Evolutionary conservation across 2,797 vertebrate genomes (phyloP), one percentile per base, ranked within the genome.

Genomic region (Myoxocephalus aenaeus): DNA sequence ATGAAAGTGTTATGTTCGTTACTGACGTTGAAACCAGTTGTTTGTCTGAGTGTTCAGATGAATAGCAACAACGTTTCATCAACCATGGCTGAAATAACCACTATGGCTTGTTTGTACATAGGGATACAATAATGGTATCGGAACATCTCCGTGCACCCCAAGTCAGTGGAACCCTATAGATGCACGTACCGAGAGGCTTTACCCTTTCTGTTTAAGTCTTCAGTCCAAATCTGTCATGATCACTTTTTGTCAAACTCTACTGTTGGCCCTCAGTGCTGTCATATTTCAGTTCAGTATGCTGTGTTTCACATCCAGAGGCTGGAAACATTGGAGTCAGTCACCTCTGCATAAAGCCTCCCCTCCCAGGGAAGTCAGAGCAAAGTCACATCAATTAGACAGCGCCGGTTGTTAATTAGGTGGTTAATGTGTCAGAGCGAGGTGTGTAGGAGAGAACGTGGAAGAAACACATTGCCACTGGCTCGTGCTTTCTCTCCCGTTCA

Each of bases 371-470:
- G 46, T 70, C 50, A 29, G 29, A 73, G 65, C 65, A 53, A 59
- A 79, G 80, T 86, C 84, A 88, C 74, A 79, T 85, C 74, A 79
- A 78, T 86, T 73, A 83, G 76, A 82, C 80, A 66, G 63, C 59
- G 29, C 36, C 17, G 59, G 40, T 34, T 46, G 70, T 69, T 87
- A 82, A 90, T 90, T 81, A 82, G 69, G 72, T 59, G 66, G 36
- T 70, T 66, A 77, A 73, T 71, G 56, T 10, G 1, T 66, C 71
- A 75, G 40, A 50, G 56, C 69, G 61, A 70, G 78, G 46, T 38
- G 73, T 42, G 67, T 63, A 9, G 56, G 54, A 56, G 40, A 61
- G 57, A 42, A 34, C 5, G 18, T 42, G 27, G 66, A 48, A 50
- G 10, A 40, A 56, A 73, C 44, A 50, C 5, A 40, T 79, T 73